phyloP scores from a whole-genome alignment of 2,888 invertebrate genomes.

The Oligia strigilis region DNA sequence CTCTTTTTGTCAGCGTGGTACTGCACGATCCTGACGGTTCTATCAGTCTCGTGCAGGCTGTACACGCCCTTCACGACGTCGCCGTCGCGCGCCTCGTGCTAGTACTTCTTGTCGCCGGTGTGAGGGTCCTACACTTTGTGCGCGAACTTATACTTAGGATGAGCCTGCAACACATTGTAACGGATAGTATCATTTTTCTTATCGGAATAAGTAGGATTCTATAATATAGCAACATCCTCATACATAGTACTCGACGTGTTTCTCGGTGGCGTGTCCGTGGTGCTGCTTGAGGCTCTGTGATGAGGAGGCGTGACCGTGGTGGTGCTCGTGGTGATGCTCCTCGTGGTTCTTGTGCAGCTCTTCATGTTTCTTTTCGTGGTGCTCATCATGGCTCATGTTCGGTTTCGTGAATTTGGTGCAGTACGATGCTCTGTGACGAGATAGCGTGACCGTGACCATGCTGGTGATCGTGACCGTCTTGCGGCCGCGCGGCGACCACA shows the following conservation, averaged over 20 bases:
- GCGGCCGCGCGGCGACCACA: constrained; percentile 58
- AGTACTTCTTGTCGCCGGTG: constrained; percentile 88
- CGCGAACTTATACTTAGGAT: constrained; percentile 86
- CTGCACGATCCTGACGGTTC: constrained; percentile 76
- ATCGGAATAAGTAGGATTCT: background rate
- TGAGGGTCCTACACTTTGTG: constrained; percentile 87
- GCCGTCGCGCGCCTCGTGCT: constrained; percentile 87
- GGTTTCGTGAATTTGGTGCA: constrained; percentile 68
- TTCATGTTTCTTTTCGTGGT: constrained; percentile 29
- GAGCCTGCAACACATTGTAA: constrained; percentile 65
- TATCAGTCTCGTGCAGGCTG: constrained; percentile 82
- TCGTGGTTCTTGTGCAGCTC: constrained; percentile 26
- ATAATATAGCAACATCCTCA: constrained; percentile 1
- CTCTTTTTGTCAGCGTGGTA: constrained; percentile 80
- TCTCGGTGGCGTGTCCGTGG: constrained; percentile 53
- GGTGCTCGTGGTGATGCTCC: constrained; percentile 25
- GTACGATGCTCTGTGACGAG: constrained; percentile 74
- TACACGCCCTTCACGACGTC: constrained; percentile 90
- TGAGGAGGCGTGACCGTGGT: constrained; percentile 27
- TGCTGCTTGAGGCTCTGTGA: constrained; percentile 35
- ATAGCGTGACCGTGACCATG: constrained; percentile 71
- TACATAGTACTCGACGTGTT: constrained; percentile 68
- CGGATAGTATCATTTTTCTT: background rate
- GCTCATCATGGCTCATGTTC: constrained; percentile 21
- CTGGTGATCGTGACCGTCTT: constrained; percentile 54